A percentile compares a stretch with the other conserved stretches of the same genome.
phyloP scores from a whole-genome alignment of 2,888 invertebrate genomes.

The Drosophila atripex region DNA sequence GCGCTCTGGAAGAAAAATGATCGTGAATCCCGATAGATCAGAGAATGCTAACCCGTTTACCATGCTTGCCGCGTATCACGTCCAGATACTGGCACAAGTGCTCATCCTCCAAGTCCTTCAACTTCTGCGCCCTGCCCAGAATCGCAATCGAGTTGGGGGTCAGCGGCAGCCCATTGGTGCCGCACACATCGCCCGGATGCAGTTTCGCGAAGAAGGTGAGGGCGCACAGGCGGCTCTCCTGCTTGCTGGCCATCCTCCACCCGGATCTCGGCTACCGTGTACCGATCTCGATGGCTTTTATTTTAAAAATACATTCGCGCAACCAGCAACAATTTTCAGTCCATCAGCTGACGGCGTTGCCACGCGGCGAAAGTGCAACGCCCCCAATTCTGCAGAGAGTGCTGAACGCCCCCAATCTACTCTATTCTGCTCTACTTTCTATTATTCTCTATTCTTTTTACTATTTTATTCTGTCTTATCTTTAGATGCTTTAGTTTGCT shows the following conservation, averaged over 20 bases:
- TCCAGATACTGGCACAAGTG: conserved; percentile 96
- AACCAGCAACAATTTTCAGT: conserved; percentile 60
- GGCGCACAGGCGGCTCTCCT: conserved; percentile 87
- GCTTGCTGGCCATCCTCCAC: conserved; percentile 30
- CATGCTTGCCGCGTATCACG: conserved; percentile 96
- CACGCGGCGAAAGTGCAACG: not conserved
- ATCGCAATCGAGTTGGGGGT: conserved; percentile 98
- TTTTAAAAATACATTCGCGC: not conserved
- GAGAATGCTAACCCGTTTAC: conserved; percentile 83
- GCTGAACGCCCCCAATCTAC: too few species aligned
- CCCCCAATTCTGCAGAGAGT: not conserved
- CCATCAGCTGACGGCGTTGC: conserved; percentile 31
- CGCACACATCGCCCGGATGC: conserved; percentile 95
- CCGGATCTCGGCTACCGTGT: not conserved
- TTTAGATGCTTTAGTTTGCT: not conserved
- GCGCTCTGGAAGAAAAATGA: conserved; percentile 86
- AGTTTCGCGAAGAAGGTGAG: conserved; percentile 95
- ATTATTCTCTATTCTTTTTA: not conserved
- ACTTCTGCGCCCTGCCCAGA: conserved; percentile 92
- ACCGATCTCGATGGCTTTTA: not conserved
- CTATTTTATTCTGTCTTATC: not conserved
- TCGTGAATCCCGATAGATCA: not conserved
- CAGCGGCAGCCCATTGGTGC: conserved; percentile 97
- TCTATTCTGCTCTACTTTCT: too few species aligned
- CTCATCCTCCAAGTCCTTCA: conserved; percentile 91